Conservation (phyloP, 2,888 invertebrate genomes). For the Scelioninae gen. 1 region DNA sequence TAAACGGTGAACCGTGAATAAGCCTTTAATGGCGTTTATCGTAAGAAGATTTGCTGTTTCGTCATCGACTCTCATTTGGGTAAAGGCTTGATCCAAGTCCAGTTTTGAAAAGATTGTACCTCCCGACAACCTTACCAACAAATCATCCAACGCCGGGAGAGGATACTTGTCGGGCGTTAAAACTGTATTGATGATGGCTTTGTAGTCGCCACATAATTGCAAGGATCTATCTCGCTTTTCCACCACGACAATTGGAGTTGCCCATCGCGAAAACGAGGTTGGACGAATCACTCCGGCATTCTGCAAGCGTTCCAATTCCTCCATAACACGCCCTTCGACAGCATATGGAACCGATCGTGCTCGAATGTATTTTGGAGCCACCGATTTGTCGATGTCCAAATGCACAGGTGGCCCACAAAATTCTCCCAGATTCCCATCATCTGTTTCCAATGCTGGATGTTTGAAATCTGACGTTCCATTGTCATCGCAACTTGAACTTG, state of each 20-base stretch:
- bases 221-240: neutral
- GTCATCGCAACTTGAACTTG: neutral
- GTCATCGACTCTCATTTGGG: neutral
- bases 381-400: neutral
- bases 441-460: neutral
- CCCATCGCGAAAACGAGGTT: slow-evolving; percentile 10
- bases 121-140: slow-evolving; percentile 19
- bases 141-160: slow-evolving; percentile 17
- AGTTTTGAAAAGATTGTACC: slow-evolving; percentile 25
- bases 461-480: neutral
- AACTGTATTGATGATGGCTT: slow-evolving; percentile 9
- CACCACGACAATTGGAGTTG: slow-evolving; percentile 29
- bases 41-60: neutral
- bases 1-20: slow-evolving; percentile 69
- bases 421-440: neutral
- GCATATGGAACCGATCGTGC: slow-evolving; percentile 15
- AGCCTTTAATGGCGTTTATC: slow-evolving; percentile 19
- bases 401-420: neutral
- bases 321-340: neutral
- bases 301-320: neutral
- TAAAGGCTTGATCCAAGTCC: slow-evolving; percentile 20
- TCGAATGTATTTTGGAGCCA: neutral
- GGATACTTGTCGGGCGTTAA: slow-evolving; percentile 26
- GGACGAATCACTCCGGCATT: neutral
- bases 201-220: slow-evolving; percentile 34